Evolutionary conservation across 2,113 vertebrate genomes (phyloP), one percentile per base, ranked within the genome.

Genomic region (Coptodon bakossiorum): DNA sequence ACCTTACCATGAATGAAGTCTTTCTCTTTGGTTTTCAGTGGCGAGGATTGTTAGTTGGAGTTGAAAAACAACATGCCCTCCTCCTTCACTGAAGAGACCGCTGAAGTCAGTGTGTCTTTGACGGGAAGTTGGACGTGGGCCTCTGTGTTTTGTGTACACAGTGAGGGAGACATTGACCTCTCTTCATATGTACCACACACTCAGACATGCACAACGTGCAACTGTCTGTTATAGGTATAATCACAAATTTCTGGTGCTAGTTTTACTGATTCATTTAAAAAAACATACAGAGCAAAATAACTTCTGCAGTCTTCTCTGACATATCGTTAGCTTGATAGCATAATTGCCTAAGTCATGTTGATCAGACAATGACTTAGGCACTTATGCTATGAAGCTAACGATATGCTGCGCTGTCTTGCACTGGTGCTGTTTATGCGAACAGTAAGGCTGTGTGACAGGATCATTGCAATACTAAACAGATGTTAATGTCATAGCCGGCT

Each of bases 71-170:
- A 78, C 93, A 87, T 80, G 81, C 79, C 29, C 63, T 66, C 52
- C 61, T 92, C 90, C 88, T 86, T 94, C 94, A 94, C 56, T 9
- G 5, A 73, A 63, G 63, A 81, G 71, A 71, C 83, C 11, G 86
- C 93, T 93, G 93, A 93, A 88, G 90, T 93, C 92, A 92, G 88
- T 85, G 76, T 88, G 90, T 88, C 88, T 91, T 66, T 86, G 90
- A 92, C 17, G 48, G 88, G 73, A 78, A 57, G 63, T 9, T 80
- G 88, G 87, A 84, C 27, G 10, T 52, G 22, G 82, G 68, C 66
- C 89, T 89, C 45, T 19, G 86, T 59, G 61, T 80, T 61, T 52
- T 94, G 93, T 92, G 93, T 93, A 94, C 92, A 93, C 88, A 94
- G 61, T 13, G 4, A 80, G 91, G 61, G 34, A 93, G 79, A 92